Evolutionary conservation across 1,140 invertebrate species (phyloP).

Genomic region (Trinorchestia longiramus): DNA sequence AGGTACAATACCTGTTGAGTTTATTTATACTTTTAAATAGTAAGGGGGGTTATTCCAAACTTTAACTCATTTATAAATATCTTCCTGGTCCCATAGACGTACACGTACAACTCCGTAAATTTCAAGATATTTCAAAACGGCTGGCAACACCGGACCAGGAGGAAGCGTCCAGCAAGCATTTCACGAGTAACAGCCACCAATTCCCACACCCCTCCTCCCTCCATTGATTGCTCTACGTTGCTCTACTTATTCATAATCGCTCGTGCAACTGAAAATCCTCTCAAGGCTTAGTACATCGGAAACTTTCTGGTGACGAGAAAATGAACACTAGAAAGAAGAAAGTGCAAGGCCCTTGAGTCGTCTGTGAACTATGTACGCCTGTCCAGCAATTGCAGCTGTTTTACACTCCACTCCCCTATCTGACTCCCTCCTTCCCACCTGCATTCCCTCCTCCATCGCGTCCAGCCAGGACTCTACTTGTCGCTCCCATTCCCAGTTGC

Average conservation of each 20-base stretch:
- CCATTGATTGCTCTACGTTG: conserved; percentile 1
- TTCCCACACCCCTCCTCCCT: not conserved
- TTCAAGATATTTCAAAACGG: not conserved
- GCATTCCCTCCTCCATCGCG: not conserved
- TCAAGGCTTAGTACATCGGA: not conserved
- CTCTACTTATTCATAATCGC: not conserved
- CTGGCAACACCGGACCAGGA: not conserved
- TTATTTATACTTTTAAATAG: not conserved
- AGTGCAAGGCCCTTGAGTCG: no score
- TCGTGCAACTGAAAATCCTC: not conserved
- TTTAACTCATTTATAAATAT: not conserved
- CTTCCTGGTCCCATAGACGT: no score
- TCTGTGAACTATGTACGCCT: not conserved
- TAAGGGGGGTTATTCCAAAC: not conserved
- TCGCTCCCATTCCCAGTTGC: not conserved
- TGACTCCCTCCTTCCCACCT: not conserved
- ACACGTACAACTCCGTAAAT: not conserved
- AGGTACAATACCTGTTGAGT: not conserved
- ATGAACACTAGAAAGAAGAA: not conserved
- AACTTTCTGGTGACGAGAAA: not conserved
- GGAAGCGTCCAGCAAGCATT: conserved; percentile 33
- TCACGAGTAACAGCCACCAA: not conserved
- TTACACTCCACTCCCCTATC: not conserved
- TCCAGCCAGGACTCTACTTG: not conserved
- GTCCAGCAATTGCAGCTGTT: not conserved